phyloP scores from a whole-genome alignment of 2,113 vertebrate species.

The Notiomystis cincta region DNA sequence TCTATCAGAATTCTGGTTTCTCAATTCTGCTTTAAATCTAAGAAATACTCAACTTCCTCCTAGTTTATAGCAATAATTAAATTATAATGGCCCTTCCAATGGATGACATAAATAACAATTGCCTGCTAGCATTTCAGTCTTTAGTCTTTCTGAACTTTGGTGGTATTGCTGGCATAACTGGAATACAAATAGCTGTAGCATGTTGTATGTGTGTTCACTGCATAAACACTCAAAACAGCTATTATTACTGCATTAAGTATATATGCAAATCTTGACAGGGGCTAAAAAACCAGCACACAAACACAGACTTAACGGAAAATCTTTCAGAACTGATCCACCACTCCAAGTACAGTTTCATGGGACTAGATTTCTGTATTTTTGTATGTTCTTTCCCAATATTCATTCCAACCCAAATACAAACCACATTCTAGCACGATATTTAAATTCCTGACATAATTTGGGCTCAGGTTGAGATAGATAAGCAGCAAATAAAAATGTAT shows the following conservation, averaged over 20 bases:
- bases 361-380: neutral
- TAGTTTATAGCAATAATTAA: neutral
- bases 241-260: neutral
- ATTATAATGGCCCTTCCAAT: neutral
- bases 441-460: neutral
- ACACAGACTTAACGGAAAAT: neutral
- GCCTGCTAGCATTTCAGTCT: neutral
- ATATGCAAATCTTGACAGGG: neutral
- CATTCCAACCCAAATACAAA: neutral
- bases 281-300: neutral
- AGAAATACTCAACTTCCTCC: neutral
- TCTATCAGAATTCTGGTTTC: neutral
- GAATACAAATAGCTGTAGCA: neutral
- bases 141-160: neutral
- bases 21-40: neutral
- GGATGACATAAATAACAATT: neutral
- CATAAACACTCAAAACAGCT: neutral
- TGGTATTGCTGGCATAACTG: neutral
- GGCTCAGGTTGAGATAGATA: accelerated
- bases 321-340: neutral
- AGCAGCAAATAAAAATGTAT: neutral
- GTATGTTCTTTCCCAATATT: neutral
- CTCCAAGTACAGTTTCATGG: neutral
- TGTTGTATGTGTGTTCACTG: neutral
- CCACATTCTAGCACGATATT: neutral